These are phyloP conservation scores for Acrocyrtus sp. DNA, from an alignment of 2,888 invertebrate species.

Conservation along the genomic window DNA sequence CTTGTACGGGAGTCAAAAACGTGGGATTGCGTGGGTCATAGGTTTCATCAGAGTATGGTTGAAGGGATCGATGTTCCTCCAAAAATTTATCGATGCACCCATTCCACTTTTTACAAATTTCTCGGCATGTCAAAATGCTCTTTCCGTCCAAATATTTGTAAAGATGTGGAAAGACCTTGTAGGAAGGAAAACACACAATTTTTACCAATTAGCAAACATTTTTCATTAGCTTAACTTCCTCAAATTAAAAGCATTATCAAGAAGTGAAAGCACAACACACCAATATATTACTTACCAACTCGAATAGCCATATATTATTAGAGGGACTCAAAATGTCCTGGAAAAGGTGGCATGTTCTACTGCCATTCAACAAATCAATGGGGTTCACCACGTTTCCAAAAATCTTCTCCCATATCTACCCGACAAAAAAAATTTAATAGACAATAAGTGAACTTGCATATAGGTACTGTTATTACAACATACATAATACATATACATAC, in stretches of 20 bases:
- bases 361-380: slow-evolving; percentile 1
- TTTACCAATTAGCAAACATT: no score
- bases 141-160: neutral
- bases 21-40: neutral
- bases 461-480: neutral
- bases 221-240: neutral
- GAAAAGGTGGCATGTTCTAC: neutral
- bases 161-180: neutral
- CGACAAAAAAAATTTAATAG: neutral
- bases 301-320: slow-evolving; percentile 10
- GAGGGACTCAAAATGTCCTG: neutral
- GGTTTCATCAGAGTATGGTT: neutral
- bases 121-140: neutral
- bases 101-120: slow-evolving; percentile 6
- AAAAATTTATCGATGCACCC: neutral
- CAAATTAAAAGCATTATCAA: no score
- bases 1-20: neutral
- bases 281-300: neutral
- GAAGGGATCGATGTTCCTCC: neutral
- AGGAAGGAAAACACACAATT: no score
- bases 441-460: neutral
- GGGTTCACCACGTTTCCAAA: neutral
- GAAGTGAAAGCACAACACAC: no score
- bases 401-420: slow-evolving; percentile 10
- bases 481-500: no score